Evolutionary conservation across 2,797 vertebrate species (phyloP).

Genomic region (Ciconia nigra): DNA sequence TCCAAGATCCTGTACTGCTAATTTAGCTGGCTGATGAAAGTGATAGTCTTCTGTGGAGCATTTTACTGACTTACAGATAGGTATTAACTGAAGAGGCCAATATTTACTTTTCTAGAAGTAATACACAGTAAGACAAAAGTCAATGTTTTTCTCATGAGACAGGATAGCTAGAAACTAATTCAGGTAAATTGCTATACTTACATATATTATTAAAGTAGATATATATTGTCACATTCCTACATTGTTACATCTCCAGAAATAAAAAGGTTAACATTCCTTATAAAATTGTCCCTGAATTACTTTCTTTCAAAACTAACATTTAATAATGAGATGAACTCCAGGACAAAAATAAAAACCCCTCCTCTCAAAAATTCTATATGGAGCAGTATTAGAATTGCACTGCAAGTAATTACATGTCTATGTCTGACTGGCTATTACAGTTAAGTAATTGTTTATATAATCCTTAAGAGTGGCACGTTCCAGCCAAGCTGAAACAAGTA

Average conservation of each 20-base stretch:
- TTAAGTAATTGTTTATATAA: neutral
- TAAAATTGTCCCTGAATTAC: neutral
- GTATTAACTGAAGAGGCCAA: neutral
- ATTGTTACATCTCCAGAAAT: neutral
- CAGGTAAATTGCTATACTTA: neutral
- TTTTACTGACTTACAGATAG: neutral
- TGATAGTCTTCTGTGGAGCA: neutral
- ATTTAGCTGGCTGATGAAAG: neutral
- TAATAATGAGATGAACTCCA: neutral
- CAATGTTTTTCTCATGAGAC: neutral
- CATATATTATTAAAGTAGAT: neutral
- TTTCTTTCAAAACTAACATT: neutral
- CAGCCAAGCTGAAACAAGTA: neutral
- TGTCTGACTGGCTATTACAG: neutral
- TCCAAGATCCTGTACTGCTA: neutral
- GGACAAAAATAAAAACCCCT: neutral
- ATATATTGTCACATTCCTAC: neutral
- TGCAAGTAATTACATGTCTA: neutral
- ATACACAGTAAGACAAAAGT: neutral
- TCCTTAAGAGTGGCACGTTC: neutral
- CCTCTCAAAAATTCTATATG: neutral
- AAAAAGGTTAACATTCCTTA: neutral
- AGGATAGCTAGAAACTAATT: neutral
- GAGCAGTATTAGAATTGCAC: neutral
- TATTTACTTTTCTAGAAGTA: neutral